Percentiles rank a stretch among this genome's conserved stretches.
Conservation (phyloP, 1,140 invertebrate genomes). For the Galleria mellonella region DNA sequence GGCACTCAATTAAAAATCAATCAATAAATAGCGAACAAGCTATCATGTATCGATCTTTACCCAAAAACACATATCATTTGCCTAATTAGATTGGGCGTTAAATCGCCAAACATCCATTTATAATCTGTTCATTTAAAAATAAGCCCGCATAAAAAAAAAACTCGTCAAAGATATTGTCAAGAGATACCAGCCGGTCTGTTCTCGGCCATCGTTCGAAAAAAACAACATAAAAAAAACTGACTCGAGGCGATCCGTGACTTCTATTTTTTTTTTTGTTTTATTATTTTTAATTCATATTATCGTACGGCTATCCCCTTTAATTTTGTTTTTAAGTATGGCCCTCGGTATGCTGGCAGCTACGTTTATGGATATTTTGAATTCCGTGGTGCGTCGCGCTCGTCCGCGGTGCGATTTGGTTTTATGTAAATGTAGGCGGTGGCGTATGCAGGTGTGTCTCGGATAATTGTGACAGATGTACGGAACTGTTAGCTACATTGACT, state of each 20-base stretch:
- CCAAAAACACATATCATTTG: slow-evolving; percentile 71
- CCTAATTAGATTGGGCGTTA: slow-evolving; percentile 74
- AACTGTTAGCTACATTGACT: neutral
- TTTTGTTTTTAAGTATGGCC: slow-evolving; percentile 73
- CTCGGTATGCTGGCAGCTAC: slow-evolving; percentile 67
- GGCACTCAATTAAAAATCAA: slow-evolving; percentile 37
- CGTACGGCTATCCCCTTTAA: slow-evolving; percentile 72
- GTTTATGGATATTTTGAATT: slow-evolving; percentile 70
- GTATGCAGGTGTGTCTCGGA: slow-evolving; percentile 51
- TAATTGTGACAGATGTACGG: slow-evolving; percentile 56
- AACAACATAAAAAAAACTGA: slow-evolving; percentile 49
- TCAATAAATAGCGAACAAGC: slow-evolving; percentile 38
- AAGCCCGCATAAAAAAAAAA: slow-evolving; percentile 68
- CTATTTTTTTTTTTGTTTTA: slow-evolving; percentile 70
- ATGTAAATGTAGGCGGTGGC: slow-evolving; percentile 50
- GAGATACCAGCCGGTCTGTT: slow-evolving; percentile 60
- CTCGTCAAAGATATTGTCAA: slow-evolving; percentile 73
- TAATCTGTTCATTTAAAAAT: slow-evolving; percentile 73
- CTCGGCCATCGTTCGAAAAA: slow-evolving; percentile 57
- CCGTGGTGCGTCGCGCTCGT: slow-evolving; percentile 47
- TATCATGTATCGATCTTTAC: slow-evolving; percentile 31
- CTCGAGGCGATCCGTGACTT: slow-evolving; percentile 71
- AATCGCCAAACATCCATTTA: slow-evolving; percentile 72
- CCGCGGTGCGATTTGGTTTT: slow-evolving; percentile 56
- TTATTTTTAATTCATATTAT: slow-evolving; percentile 75